Conservation (phyloP, 2,888 invertebrate genomes). For the Galerucella nymphaeae region DNA sequence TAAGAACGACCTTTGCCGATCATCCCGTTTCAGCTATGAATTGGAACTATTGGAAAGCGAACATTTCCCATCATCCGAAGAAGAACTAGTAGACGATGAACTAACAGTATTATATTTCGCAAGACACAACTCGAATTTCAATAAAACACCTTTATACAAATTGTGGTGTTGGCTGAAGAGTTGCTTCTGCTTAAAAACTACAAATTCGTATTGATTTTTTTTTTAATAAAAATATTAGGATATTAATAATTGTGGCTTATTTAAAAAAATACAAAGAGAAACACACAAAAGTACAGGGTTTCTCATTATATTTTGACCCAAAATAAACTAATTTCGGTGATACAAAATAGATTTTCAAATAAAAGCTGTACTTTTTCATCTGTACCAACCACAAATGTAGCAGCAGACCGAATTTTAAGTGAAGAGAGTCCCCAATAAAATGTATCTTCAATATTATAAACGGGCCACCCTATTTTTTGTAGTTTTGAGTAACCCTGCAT, state of each 20-base stretch:
- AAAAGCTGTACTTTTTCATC: too few relatives aligned
- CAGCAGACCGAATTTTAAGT: too few relatives aligned
- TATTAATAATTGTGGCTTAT: neutral
- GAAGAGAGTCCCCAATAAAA: too few relatives aligned
- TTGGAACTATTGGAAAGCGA: neutral
- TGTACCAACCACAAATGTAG: too few relatives aligned
- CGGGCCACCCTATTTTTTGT: too few relatives aligned
- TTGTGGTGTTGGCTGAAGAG: slow-evolving; percentile 3
- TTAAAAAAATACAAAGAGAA: too few relatives aligned
- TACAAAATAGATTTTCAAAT: too few relatives aligned
- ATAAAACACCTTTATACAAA: neutral
- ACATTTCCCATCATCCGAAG: neutral
- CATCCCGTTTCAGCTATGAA: neutral
- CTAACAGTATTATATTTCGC: neutral
- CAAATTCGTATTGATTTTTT: neutral
- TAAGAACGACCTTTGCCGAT: neutral
- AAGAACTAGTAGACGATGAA: neutral
- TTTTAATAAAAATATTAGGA: neutral
- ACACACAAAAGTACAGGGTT: too few relatives aligned
- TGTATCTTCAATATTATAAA: too few relatives aligned
- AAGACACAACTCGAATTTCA: neutral
- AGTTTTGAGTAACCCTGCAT: too few relatives aligned
- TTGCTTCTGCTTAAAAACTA: neutral
- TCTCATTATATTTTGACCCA: too few relatives aligned
- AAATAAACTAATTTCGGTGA: too few relatives aligned